phyloP scores from a whole-genome alignment of 2,113 vertebrate genomes.

The Phodopus roborovskii region DNA sequence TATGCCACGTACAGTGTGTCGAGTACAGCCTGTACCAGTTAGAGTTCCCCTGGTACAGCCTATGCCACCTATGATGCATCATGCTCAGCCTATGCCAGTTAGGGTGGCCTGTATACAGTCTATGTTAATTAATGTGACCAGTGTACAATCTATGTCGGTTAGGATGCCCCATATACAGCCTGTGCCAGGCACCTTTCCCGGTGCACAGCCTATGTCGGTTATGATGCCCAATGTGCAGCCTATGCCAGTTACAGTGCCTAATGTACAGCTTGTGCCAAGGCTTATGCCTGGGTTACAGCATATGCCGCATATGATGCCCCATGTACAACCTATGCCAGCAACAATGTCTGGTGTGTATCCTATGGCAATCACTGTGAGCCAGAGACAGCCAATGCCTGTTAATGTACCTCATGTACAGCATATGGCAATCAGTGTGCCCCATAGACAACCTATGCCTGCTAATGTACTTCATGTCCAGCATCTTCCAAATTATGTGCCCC shows the following conservation, averaged over 20 bases:
- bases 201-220: no score
- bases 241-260: no score
- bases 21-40: neutral
- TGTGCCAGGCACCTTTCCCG: no score
- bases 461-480: neutral
- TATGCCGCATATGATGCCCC: neutral
- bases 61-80: neutral
- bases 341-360: fast-evolving
- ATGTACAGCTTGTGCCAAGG: no score
- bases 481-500: neutral
- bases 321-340: neutral
- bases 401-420: neutral
- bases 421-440: fast-evolving
- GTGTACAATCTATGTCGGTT: no score
- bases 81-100: no score
- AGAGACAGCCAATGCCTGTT: neutral
- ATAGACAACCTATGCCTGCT: neutral
- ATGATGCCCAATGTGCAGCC: no score
- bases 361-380: neutral
- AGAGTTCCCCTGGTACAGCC: neutral
- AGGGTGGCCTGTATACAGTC: no score
- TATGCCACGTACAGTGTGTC: neutral
- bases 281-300: neutral
- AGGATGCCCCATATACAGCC: no score
- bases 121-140: no score